These are phyloP conservation scores for Canis aureus DNA, from an alignment of 2,113 vertebrate species.

Conservation along the genomic window DNA sequence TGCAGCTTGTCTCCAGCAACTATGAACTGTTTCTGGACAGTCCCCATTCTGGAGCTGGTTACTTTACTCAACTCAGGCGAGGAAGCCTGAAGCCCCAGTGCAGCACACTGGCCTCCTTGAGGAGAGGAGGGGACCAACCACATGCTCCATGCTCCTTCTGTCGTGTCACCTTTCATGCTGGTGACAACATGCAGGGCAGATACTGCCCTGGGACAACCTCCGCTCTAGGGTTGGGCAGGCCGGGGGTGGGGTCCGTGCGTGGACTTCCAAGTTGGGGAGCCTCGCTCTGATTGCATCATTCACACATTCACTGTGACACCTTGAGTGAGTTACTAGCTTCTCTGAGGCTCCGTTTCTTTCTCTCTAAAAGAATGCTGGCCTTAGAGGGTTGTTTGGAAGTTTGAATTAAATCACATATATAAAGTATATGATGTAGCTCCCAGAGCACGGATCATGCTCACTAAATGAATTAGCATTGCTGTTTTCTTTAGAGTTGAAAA, in stretches of 20 bases:
- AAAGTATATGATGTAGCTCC: neutral
- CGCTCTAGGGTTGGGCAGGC: accelerated
- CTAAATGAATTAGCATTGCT: neutral
- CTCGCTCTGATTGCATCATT: neutral
- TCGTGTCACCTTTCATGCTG: neutral
- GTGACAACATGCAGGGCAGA: accelerated
- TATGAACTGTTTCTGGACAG: neutral
- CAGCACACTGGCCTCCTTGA: neutral
- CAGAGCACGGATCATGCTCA: neutral
- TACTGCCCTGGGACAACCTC: accelerated
- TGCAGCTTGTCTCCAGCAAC: constrained; percentile 33
- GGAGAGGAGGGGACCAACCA: neutral
- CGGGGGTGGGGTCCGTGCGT: accelerated
- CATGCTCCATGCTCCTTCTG: accelerated
- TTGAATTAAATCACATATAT: neutral
- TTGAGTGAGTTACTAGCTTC: neutral
- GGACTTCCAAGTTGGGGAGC: accelerated
- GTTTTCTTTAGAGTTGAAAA: neutral
- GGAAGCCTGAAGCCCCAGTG: neutral
- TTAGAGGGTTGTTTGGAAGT: neutral
- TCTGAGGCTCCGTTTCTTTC: neutral
- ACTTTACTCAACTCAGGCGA: neutral
- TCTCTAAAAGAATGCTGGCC: neutral
- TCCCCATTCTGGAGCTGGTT: neutral
- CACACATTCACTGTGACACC: neutral